Base-by-base conservation (phyloP, 2,888 invertebrate genomes). In the Tholera decimalis region DNA sequence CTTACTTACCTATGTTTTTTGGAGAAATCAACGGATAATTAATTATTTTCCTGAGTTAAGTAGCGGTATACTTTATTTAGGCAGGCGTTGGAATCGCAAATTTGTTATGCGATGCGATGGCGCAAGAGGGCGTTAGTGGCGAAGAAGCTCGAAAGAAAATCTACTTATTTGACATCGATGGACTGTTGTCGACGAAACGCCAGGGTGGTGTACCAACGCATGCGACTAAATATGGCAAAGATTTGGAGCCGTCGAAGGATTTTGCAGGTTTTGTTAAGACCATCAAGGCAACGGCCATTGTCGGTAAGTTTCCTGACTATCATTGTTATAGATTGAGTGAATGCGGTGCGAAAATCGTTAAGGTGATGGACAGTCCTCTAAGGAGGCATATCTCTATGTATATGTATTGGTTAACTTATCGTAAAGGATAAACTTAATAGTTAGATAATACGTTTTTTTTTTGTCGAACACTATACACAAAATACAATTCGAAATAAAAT, bases 91-190 rank as follows among this genome's bases (percentile, higher is more conserved):
- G 99, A 60, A 99, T 98, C 85, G 99, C 99, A 0, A 97, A 98
- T 91, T 96, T 99, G 59, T 96, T 98, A 57, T 97, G 97, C 0
- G 97, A 97, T 88, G 98, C 99, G 0, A 98, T 99, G 98, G 94
- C 97, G 59, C 96, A 97, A 51, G 96, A 96, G 39, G 96, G 96
- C 5, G 62, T 94, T 15, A 72, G 90, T 0, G 68, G 84, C 55
- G 88, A 95, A 83, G 97, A 98, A 73, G 99, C 99, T 0, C 94
- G 97, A 50, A 94, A 95, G 44, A 97, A 96, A 85, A 98, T 99
- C 73, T 99, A 97, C 97, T 97, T 99, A 97, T 97, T 98, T 79
- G 99, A 99, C 86, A 97, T 98, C 50, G 97, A 98, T 83, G 99
- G 99, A 8, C 94, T 99, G 11, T 90, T 99, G 62, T 97, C 98